Evolutionary conservation across 2,113 vertebrate species (phyloP).

Genomic region (Daboia siamensis): DNA sequence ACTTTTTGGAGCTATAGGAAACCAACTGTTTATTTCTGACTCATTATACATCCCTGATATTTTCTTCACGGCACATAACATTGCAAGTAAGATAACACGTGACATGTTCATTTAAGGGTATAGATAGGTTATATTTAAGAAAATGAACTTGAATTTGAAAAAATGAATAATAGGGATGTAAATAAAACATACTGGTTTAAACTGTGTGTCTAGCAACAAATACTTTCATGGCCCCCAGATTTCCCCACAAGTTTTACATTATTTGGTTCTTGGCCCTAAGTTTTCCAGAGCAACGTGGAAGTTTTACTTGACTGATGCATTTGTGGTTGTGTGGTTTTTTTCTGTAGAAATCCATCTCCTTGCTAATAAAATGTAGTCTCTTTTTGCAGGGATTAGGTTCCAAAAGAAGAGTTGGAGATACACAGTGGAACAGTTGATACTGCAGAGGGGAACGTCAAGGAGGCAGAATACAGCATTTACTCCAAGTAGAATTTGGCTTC

Average conservation of each 20-base stretch:
- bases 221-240: accelerated
- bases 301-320: not conserved
- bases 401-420: conserved; percentile 11
- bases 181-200: not conserved
- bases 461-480: not conserved
- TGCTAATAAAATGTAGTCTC: not conserved
- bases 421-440: not conserved
- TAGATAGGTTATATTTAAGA: not conserved
- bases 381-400: not conserved
- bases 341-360: not conserved
- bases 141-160: not conserved
- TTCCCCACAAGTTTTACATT: not conserved
- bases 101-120: not conserved
- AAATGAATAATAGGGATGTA: not conserved
- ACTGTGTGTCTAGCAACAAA: not conserved
- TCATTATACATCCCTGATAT: not conserved
- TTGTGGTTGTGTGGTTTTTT: not conserved
- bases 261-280: not conserved
- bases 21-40: not conserved
- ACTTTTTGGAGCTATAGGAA: not conserved
- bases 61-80: not conserved
- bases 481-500: not conserved
- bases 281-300: not conserved
- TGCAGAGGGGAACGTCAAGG: not conserved
- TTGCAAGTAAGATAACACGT: not conserved